Evolutionary conservation across 2,113 vertebrate genomes (phyloP).

Genomic region (Centropus unirufus): DNA sequence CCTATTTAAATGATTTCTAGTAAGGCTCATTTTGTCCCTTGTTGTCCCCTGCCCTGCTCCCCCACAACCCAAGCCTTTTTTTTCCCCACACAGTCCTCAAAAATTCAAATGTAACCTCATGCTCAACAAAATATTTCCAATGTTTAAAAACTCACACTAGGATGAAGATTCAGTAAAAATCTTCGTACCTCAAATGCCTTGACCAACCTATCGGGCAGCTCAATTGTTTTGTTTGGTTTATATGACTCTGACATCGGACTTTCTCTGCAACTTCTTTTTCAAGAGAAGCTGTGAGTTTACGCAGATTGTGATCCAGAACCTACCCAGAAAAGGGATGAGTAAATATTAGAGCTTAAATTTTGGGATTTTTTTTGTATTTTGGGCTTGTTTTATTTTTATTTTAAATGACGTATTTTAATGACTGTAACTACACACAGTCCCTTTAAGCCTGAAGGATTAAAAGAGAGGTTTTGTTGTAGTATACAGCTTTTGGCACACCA

Average conservation of each 20-base stretch:
- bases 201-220: constrained; percentile 81
- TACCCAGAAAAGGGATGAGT: constrained; percentile 24
- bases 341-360: not conserved
- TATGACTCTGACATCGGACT: constrained; percentile 80
- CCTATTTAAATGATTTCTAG: not conserved
- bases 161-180: not conserved
- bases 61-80: not conserved
- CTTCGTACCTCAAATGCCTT: constrained; percentile 81
- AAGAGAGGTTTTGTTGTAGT: not conserved
- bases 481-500: not conserved
- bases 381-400: not conserved
- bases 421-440: not conserved
- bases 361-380: not conserved
- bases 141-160: not conserved
- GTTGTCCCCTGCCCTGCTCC: too few species aligned
- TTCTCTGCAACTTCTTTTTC: constrained; percentile 81
- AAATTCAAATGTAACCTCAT: not conserved
- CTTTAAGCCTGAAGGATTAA: not conserved
- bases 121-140: not conserved
- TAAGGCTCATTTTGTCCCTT: not conserved
- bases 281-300: constrained; percentile 78
- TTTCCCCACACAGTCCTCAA: not conserved
- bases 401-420: not conserved
- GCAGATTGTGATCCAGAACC: constrained; percentile 82
- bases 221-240: constrained; percentile 77